Base-by-base conservation (phyloP, 2,888 invertebrate species). In the Erannis defoliaria region DNA sequence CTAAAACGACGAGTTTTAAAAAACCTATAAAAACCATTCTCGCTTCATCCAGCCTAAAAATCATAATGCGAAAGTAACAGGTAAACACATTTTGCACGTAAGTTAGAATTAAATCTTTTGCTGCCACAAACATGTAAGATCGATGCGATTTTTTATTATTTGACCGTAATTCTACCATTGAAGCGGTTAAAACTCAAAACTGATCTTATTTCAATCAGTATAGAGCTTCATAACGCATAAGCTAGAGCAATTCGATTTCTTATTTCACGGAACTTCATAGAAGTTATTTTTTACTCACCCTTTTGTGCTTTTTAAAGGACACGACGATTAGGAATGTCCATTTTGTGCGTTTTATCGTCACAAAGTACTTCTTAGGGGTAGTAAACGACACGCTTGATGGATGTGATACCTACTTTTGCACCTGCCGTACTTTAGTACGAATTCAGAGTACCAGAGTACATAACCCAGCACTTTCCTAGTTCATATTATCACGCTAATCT, bases 281-380 rank as follows among this genome's bases (percentile, higher is more conserved):
- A 76, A 81, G 71, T 70, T 60, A 61, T 70, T 79, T 84, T 88
- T 86, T 85, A 78, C 68, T 48, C 57, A 61, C 58, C 77, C 86
- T 82, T 85, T 90, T 90, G 89, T 89, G 66, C 73, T 76, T 81
- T 85, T 86, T 86, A 86, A 84, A 84, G 83, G 84, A 86, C 88
- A 87, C 82, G 80, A 77, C 81, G 89, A 92, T 91, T 90, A 89
- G 86, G 85, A 80, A 84, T 90, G 91, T 89, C 87, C 89, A 83
- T 89, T 88, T 84, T 85, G 88, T 88, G 75, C 74, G 81, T 85
- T 86, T 87, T 87, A 82, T 81, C 71, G 72, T 78, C 71, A 71
- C 74, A 74, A 71, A 74, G 71, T 66, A 42, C 53, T 48, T 33
- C 37, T 57, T 53, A 72, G 75, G 73, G 81, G 81, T 76, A 81